phyloP scores from a whole-genome alignment of 2,888 invertebrate genomes.

The Eupithecia vulgata region DNA sequence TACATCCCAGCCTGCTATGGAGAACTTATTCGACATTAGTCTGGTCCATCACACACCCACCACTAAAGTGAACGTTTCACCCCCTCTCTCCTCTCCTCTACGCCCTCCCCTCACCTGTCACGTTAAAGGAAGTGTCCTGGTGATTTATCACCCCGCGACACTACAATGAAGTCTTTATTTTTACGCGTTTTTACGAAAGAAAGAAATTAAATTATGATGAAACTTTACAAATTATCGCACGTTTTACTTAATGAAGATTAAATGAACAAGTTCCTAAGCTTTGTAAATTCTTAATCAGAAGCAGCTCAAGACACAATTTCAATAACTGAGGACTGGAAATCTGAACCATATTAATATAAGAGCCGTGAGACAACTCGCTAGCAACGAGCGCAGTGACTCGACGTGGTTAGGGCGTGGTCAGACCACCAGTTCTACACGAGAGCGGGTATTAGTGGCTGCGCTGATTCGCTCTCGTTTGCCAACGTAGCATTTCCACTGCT shows the following conservation, averaged over 20 bases:
- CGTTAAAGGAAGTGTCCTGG: slow-evolving; percentile 3
- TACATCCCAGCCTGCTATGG: neutral
- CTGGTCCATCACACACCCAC: neutral
- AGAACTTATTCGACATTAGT: neutral
- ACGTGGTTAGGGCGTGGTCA: neutral
- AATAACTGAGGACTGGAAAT: neutral
- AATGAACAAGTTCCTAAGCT: slow-evolving; percentile 9
- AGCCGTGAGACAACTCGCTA: neutral
- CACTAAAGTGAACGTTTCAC: neutral
- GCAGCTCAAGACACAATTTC: neutral
- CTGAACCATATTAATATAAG: neutral
- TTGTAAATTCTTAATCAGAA: neutral
- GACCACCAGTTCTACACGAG: neutral
- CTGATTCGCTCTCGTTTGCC: neutral
- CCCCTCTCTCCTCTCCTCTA: neutral
- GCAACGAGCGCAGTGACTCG: neutral
- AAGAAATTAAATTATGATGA: slow-evolving; percentile 1
- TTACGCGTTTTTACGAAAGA: slow-evolving; percentile 13
- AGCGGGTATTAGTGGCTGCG: no score
- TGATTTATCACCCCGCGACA: slow-evolving; percentile 13
- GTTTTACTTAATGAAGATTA: slow-evolving; percentile 12
- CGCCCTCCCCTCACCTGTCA: slow-evolving; percentile 6
- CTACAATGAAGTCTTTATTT: slow-evolving; percentile 3
- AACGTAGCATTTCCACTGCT: slow-evolving; percentile 12
- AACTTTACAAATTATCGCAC: slow-evolving; percentile 9